Percentiles rank a stretch among this genome's conserved stretches.
These are phyloP conservation scores for Polydesmus complanatus DNA, from an alignment of 2,888 invertebrate genomes.

Conservation along the genomic window DNA sequence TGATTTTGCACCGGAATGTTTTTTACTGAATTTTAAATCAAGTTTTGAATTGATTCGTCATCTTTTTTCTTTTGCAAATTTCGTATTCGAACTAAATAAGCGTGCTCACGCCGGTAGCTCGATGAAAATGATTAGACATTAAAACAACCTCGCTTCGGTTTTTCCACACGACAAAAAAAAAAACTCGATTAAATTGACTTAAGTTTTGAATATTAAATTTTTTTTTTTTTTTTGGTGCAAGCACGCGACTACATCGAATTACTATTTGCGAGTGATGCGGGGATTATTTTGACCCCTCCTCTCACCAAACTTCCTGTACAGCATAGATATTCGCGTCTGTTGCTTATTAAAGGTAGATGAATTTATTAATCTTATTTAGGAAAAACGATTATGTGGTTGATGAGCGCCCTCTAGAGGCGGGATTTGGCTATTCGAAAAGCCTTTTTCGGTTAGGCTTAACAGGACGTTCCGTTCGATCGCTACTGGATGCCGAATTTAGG, in stretches of 20 bases:
- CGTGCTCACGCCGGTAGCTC: too few relatives aligned
- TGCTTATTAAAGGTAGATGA: not conserved
- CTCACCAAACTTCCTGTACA: not conserved
- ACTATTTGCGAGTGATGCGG: not conserved
- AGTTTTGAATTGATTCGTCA: too few relatives aligned
- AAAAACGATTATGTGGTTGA: not conserved
- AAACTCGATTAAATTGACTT: too few relatives aligned
- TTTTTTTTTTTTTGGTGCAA: too few relatives aligned
- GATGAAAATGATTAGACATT: too few relatives aligned
- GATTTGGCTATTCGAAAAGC: not conserved
- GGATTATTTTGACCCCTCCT: not conserved
- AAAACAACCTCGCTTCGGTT: too few relatives aligned
- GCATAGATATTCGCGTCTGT: not conserved
- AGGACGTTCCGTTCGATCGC: not conserved
- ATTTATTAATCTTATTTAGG: not conserved
- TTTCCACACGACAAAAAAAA: too few relatives aligned
- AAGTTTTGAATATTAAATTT: too few relatives aligned
- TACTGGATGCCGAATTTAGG: not conserved
- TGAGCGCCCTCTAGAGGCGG: not conserved
- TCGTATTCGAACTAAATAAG: too few relatives aligned
- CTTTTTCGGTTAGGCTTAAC: not conserved
- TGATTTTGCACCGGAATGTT: too few relatives aligned
- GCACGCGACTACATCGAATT: not conserved
- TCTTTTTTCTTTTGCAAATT: too few relatives aligned
- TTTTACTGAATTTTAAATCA: too few relatives aligned